phyloP scores from a whole-genome alignment of 2,888 invertebrate species.

The Agrotis exclamationis region DNA sequence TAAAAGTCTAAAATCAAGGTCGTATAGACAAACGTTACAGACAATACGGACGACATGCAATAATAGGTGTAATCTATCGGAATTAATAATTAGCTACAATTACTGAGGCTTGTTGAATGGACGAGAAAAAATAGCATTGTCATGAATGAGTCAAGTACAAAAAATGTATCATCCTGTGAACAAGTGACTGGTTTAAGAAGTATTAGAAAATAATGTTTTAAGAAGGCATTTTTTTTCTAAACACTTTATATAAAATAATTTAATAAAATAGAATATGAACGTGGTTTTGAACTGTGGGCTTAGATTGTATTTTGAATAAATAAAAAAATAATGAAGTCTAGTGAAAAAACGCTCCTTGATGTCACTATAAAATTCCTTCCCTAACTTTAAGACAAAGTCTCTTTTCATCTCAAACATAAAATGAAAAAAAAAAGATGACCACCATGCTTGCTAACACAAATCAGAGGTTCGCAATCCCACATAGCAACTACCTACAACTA shows the following conservation, averaged over 20 bases:
- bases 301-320: no score
- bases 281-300: no score
- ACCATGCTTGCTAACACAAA: not conserved
- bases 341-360: no score
- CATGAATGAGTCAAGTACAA: conserved; percentile 60
- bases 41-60: conserved; percentile 34
- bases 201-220: no score
- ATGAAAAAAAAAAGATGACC: no score
- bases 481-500: not conserved
- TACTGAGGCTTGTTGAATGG: conserved; percentile 56
- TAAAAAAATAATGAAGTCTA: no score
- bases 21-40: not conserved
- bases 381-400: no score
- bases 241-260: no score
- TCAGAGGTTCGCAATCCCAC: not conserved
- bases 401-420: no score
- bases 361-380: no score
- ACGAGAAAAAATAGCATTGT: conserved; percentile 57
- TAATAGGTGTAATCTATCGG: conserved; percentile 57
- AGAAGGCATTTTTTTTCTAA: no score
- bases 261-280: no score
- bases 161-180: conserved; percentile 53
- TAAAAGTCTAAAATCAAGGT: not conserved
- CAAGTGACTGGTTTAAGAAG: conserved; percentile 52
- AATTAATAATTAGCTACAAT: conserved; percentile 64